Conservation (phyloP, 2,113 vertebrate genomes). For the Ptilonorhynchus violaceus region DNA sequence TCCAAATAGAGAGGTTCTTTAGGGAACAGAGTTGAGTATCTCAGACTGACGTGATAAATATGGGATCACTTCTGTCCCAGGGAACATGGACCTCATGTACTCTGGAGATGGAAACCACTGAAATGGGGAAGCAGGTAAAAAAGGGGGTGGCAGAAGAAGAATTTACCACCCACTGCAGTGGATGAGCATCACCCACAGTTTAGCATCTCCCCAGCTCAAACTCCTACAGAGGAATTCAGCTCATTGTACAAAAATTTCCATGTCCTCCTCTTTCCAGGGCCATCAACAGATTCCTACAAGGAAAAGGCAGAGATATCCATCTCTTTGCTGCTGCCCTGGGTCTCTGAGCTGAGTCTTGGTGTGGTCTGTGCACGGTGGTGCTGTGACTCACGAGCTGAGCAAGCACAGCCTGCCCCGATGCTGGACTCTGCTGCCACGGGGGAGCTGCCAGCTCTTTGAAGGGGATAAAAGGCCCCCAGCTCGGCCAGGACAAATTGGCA, state of each 20-base stretch:
- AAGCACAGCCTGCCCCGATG: not conserved
- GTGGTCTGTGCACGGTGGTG: not conserved
- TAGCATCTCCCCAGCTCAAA: not conserved
- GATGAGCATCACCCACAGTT: not conserved
- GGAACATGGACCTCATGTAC: not conserved
- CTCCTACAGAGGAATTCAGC: not conserved
- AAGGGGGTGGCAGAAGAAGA: fast-evolving
- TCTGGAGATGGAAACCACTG: not conserved
- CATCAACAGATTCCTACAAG: not conserved
- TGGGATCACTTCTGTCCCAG: not conserved
- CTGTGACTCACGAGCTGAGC: not conserved
- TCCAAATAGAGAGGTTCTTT: not conserved
- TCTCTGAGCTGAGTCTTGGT: not conserved
- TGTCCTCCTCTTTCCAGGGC: not conserved
- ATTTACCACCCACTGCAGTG: fast-evolving
- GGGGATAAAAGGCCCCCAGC: slow-evolving; percentile 8
- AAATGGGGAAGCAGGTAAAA: not conserved
- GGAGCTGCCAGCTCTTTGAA: slow-evolving; percentile 3
- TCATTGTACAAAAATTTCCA: fast-evolving
- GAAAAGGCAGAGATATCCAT: not conserved
- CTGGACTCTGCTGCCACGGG: not conserved
- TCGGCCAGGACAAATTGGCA: not conserved
- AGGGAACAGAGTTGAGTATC: not conserved
- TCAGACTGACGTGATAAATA: not conserved
- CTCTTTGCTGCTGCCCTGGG: not conserved